phyloP scores from a whole-genome alignment of 1,140 invertebrate species.

The Danaus melanippus region DNA sequence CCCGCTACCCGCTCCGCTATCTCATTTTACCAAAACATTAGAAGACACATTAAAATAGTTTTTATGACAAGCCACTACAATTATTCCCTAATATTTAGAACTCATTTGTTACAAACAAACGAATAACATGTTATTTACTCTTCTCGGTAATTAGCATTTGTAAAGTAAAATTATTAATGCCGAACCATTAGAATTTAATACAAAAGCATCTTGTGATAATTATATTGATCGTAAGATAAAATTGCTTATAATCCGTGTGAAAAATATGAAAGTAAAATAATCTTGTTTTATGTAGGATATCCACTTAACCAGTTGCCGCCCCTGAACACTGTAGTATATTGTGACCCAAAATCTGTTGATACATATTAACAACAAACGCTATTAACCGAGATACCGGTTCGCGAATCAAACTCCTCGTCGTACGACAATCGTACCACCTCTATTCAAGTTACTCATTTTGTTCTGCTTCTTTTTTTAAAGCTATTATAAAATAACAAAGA shows the following conservation, averaged over 20 bases:
- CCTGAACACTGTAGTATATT: conserved; percentile 28
- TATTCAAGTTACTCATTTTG: conserved; percentile 23
- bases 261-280: conserved; percentile 30
- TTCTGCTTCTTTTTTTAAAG: conserved; percentile 2
- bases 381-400: conserved; percentile 41
- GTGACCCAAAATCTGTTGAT: conserved; percentile 26
- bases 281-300: conserved; percentile 26
- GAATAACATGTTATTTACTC: no score
- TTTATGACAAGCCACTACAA: no score
- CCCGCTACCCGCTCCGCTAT: conserved; percentile 21
- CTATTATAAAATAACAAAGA: no score
- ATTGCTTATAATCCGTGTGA: conserved; percentile 1
- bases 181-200: no score
- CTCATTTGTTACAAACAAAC: no score
- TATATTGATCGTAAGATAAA: no score
- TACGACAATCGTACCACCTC: conserved; percentile 49
- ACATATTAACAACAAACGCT: conserved; percentile 19
- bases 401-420: conserved; percentile 24
- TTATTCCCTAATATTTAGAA: no score
- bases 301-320: conserved; percentile 28
- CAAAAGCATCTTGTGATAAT: no score
- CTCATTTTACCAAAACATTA: no score
- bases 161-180: no score
- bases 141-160: no score
- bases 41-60: no score